Percentiles rank a stretch among this genome's conserved stretches.
Conservation (phyloP, 2,113 vertebrate species). For the Natator depressus region DNA sequence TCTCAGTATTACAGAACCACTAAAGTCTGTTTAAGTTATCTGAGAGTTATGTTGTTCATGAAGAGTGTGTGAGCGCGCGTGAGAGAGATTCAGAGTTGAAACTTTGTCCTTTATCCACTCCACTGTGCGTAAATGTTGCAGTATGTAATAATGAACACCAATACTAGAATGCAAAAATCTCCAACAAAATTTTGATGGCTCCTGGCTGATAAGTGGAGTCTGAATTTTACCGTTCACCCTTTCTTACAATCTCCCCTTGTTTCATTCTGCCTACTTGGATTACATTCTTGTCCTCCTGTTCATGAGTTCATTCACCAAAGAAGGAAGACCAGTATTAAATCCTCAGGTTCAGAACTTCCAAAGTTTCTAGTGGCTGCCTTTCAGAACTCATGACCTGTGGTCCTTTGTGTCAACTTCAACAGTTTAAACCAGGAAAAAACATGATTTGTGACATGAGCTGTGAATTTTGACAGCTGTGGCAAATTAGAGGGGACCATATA, state of each 20-base stretch:
- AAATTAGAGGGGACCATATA: background rate
- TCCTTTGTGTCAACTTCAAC: background rate
- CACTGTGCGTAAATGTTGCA: background rate
- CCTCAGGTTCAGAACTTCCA: background rate
- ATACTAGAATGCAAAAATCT: background rate
- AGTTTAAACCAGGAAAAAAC: background rate
- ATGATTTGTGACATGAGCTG: background rate
- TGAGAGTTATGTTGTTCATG: background rate
- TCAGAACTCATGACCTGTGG: background rate
- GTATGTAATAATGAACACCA: background rate
- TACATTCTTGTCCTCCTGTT: background rate
- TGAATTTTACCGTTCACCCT: background rate
- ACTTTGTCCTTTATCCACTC: background rate
- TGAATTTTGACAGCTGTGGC: background rate
- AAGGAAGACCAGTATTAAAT: background rate
- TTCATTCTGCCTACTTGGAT: background rate
- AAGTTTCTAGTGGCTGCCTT: background rate
- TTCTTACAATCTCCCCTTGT: background rate
- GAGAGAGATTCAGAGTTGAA: background rate
- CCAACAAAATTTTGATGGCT: background rate
- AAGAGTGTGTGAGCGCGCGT: background rate
- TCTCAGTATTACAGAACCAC: background rate
- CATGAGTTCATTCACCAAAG: background rate
- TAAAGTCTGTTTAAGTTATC: background rate
- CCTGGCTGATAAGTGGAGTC: background rate